phyloP scores from a whole-genome alignment of 2,797 vertebrate species.

The Falco biarmicus region DNA sequence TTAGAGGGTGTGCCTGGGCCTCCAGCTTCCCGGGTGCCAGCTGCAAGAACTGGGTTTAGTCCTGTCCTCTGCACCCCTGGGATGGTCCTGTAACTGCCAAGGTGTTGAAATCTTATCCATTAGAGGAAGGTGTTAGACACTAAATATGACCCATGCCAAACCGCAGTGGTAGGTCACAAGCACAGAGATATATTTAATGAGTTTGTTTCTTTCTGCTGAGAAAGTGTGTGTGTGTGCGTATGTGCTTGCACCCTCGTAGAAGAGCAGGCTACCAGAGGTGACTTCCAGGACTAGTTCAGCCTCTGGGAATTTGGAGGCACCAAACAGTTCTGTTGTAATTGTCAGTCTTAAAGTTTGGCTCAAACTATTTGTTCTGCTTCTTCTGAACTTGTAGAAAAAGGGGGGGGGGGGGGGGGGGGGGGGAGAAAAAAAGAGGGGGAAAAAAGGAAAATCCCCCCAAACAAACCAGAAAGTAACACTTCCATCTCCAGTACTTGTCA shows the following conservation, averaged over 20 bases:
- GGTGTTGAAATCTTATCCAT: background rate
- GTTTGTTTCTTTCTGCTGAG: background rate
- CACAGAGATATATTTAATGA: background rate
- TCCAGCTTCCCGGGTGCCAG: background rate
- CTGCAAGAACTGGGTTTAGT: background rate
- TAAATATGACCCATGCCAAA: background rate
- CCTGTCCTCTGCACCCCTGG: background rate
- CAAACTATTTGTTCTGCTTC: background rate
- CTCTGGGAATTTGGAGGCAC: background rate
- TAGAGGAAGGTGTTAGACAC: background rate
- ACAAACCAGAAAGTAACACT: background rate
- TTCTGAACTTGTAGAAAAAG: background rate
- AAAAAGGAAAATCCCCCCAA: fast-evolving
- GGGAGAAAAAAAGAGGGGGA: too few relatives aligned
- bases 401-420: too few relatives aligned
- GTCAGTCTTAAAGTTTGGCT: background rate
- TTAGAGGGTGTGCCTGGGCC: background rate
- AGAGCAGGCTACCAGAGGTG: background rate
- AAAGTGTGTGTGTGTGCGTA: background rate
- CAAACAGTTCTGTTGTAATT: background rate
- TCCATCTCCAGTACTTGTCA: background rate
- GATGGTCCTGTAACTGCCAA: background rate
- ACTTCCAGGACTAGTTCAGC: background rate
- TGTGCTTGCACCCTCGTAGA: background rate
- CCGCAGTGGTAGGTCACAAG: background rate